A percentile compares a stretch with the other conserved stretches of the same genome.
phyloP scores from a whole-genome alignment of 2,888 invertebrate species.

The Yponomeuta evonymella region DNA sequence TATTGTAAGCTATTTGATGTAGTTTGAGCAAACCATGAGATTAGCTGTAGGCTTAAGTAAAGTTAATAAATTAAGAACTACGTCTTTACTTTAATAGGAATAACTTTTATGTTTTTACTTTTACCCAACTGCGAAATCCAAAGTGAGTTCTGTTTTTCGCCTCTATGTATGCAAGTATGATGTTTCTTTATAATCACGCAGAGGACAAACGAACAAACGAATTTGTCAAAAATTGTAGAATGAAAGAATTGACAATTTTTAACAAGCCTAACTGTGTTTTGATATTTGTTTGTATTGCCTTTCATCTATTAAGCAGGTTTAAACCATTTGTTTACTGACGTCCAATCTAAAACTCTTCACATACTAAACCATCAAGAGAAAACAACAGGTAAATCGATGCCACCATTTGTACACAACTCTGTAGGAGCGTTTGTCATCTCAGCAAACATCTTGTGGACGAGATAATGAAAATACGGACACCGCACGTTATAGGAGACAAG shows the following conservation, averaged over 20 bases:
- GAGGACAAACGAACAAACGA: no score
- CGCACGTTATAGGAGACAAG: not conserved
- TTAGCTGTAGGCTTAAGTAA: no score
- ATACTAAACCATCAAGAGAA: not conserved
- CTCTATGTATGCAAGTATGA: no score
- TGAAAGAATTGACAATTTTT: no score
- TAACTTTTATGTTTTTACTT: no score
- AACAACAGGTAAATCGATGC: not conserved
- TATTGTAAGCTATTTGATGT: not conserved
- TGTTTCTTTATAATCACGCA: no score
- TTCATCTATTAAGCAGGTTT: not conserved
- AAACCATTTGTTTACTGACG: not conserved
- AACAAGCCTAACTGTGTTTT: no score
- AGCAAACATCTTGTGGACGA: conserved; percentile 1
- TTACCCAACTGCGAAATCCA: no score
- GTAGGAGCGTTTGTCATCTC: not conserved
- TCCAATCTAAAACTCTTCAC: not conserved
- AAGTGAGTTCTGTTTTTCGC: no score
- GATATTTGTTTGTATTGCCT: not conserved
- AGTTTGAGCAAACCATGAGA: no score
- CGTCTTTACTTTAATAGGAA: no score
- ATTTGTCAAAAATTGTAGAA: no score
- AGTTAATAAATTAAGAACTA: not conserved
- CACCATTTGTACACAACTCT: not conserved
- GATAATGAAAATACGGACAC: not conserved